Conservation (phyloP, 1,140 invertebrate species). For the Oncopodura yosiiana region DNA sequence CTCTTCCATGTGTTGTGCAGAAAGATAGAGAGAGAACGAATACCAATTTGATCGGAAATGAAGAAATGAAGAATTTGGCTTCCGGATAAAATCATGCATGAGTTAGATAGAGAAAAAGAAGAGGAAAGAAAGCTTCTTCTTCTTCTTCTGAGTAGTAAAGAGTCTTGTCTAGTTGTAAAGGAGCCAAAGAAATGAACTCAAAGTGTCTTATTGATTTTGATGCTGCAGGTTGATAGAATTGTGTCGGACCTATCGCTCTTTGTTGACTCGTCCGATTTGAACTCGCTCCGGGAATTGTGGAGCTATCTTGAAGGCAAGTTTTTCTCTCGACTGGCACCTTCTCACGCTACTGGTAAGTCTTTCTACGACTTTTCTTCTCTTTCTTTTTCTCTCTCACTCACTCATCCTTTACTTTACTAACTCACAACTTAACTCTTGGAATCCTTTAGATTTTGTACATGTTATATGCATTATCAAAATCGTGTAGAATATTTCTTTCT, state of each 20-base stretch:
- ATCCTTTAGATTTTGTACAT: no score
- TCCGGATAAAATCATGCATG: not conserved
- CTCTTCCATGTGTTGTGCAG: no score
- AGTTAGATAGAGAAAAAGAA: not conserved
- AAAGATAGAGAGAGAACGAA: no score
- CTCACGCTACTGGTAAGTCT: slow-evolving; percentile 26
- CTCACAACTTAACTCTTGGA: no score
- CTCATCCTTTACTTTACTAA: no score
- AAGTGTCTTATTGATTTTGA: slow-evolving; percentile 16
- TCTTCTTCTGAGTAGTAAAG: not conserved
- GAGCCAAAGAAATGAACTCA: not conserved
- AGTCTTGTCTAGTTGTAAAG: not conserved
- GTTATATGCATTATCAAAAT: no score
- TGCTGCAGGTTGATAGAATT: slow-evolving; percentile 29
- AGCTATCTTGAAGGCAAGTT: slow-evolving; percentile 35
- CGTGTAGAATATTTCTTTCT: no score
- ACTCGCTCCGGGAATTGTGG: slow-evolving; percentile 32
- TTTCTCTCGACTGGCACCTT: slow-evolving; percentile 30
- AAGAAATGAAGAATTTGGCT: slow-evolving; percentile 4
- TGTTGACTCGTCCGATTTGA: slow-evolving; percentile 35
- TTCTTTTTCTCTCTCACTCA: no score
- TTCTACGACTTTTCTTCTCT: no score
- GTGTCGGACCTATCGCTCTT: slow-evolving; percentile 31
- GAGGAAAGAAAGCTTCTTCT: not conserved
- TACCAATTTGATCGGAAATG: no score